Percentiles rank a stretch among this genome's conserved stretches.
Evolutionary conservation across 1,140 invertebrate genomes (phyloP).

Genomic region (Drosophila sechellia): DNA sequence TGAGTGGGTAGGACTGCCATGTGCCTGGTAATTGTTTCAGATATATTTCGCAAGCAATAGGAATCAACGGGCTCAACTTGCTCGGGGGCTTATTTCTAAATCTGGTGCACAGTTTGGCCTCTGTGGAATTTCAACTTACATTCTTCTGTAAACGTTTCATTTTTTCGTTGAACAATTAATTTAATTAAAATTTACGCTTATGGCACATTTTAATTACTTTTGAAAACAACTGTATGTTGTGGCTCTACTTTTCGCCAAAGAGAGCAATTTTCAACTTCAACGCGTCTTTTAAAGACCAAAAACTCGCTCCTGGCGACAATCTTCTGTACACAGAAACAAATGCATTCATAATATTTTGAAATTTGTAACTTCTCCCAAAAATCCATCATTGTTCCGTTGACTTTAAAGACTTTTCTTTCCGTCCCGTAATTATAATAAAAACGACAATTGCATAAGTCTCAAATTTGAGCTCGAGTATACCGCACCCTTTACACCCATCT

Average conservation of each 20-base stretch:
- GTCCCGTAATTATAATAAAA: slow-evolving; percentile 10
- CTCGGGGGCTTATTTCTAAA: slow-evolving; percentile 12
- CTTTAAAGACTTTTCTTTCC: neutral
- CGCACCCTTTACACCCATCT: slow-evolving; percentile 15
- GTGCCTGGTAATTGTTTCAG: slow-evolving; percentile 18
- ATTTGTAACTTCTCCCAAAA: too few relatives aligned
- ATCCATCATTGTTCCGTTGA: too few relatives aligned
- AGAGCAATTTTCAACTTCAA: slow-evolving; percentile 51
- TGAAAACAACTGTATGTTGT: slow-evolving; percentile 31
- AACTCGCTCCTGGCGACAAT: slow-evolving; percentile 10
- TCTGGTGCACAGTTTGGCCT: slow-evolving; percentile 10
- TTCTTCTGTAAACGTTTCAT: slow-evolving; percentile 45
- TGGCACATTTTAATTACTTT: slow-evolving; percentile 73
- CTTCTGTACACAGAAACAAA: neutral
- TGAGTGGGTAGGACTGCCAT: slow-evolving; percentile 19
- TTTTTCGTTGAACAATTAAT: slow-evolving; percentile 61
- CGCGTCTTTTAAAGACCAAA: slow-evolving; percentile 40
- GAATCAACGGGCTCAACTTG: neutral
- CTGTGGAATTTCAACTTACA: slow-evolving; percentile 17
- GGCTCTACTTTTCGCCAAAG: slow-evolving; percentile 46
- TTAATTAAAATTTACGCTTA: slow-evolving; percentile 77
- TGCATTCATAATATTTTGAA: neutral
- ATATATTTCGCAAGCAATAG: slow-evolving; percentile 4
- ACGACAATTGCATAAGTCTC: slow-evolving; percentile 20
- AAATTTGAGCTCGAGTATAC: neutral